Conservation (phyloP, 1,140 invertebrate genomes). For the Drosophila watanabei region DNA sequence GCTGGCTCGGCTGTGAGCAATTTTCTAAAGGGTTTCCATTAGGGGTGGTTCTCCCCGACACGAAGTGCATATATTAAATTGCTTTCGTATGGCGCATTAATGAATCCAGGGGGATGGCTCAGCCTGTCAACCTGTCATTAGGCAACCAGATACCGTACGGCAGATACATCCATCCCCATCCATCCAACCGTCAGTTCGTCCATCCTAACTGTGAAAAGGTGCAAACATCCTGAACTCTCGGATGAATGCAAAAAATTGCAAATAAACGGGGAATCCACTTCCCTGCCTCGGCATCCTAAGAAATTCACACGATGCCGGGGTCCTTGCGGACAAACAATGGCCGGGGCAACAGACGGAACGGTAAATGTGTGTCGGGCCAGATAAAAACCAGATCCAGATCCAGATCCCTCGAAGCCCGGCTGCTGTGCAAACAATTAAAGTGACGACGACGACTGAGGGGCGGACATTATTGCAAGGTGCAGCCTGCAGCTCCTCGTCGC, state of each 20-base stretch:
- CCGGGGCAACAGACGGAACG: conserved; percentile 48
- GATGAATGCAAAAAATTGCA: conserved; percentile 53
- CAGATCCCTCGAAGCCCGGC: conserved; percentile 41
- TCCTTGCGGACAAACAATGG: conserved; percentile 64
- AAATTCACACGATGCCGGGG: conserved; percentile 72
- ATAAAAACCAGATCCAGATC: conserved; percentile 58
- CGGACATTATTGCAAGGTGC: conserved; percentile 53
- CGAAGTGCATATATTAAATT: conserved; percentile 71
- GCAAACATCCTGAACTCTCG: conserved; percentile 69
- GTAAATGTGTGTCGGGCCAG: conserved; percentile 63
- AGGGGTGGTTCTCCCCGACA: conserved; percentile 51
- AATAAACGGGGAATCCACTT: conserved; percentile 36
- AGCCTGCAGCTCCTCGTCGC: conserved; percentile 29
- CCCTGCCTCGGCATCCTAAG: conserved; percentile 49
- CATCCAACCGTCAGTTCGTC: conserved; percentile 9
- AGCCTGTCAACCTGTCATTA: conserved; percentile 68
- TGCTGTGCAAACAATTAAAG: conserved; percentile 79
- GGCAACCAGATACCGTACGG: conserved; percentile 40
- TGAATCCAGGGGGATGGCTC: conserved; percentile 33
- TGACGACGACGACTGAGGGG: conserved; percentile 20
- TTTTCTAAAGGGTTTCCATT: conserved; percentile 68
- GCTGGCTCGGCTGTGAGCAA: conserved; percentile 28
- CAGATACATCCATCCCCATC: conserved; percentile 34
- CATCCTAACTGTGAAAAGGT: conserved; percentile 58
- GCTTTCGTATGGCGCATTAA: conserved; percentile 74